Conservation (phyloP, 2,888 invertebrate genomes). For the Caenorhabditis sp. region DNA sequence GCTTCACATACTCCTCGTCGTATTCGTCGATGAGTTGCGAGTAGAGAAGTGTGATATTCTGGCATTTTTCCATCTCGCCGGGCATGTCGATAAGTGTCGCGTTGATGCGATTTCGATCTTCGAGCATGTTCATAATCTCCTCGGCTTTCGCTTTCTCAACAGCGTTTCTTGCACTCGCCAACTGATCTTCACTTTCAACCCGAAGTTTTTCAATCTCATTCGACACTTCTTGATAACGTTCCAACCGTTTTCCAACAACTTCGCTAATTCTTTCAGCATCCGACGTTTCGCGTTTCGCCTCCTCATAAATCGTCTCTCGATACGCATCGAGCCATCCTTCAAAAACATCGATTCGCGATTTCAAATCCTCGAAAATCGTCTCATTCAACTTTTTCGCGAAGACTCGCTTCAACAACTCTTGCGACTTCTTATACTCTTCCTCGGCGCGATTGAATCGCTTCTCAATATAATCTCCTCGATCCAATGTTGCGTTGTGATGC, state of each 20-base stretch:
- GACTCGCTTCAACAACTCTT: conserved; percentile 62
- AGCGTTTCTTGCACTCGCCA: conserved; percentile 43
- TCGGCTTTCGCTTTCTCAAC: conserved; percentile 48
- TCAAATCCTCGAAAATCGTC: conserved; percentile 61
- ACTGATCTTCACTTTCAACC: conserved; percentile 54
- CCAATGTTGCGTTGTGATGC: conserved; percentile 68
- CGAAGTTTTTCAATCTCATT: conserved; percentile 53
- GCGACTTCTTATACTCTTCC: conserved; percentile 54
- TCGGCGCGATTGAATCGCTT: conserved; percentile 59
- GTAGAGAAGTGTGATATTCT: conserved; percentile 45
- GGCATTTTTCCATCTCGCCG: conserved; percentile 37
- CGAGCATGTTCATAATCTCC: conserved; percentile 51
- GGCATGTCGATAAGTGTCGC: conserved; percentile 27
- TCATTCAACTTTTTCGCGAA: conserved; percentile 67
- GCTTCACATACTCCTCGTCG: conserved; percentile 56
- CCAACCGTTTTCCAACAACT: conserved; percentile 55
- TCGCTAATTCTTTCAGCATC: conserved; percentile 58
- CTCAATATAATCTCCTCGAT: conserved; percentile 64
- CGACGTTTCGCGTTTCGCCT: conserved; percentile 54
- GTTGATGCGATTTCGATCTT: conserved; percentile 48
- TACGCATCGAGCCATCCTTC: conserved; percentile 50
- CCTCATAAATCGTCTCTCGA: conserved; percentile 63
- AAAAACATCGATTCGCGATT: conserved; percentile 47
- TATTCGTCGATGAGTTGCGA: conserved; percentile 59
- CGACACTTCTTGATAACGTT: conserved; percentile 50